A percentile compares a stretch with the other conserved stretches of the same genome.
Conservation (phyloP, 2,797 vertebrate species). For the Hoplostethus atlanticus region DNA sequence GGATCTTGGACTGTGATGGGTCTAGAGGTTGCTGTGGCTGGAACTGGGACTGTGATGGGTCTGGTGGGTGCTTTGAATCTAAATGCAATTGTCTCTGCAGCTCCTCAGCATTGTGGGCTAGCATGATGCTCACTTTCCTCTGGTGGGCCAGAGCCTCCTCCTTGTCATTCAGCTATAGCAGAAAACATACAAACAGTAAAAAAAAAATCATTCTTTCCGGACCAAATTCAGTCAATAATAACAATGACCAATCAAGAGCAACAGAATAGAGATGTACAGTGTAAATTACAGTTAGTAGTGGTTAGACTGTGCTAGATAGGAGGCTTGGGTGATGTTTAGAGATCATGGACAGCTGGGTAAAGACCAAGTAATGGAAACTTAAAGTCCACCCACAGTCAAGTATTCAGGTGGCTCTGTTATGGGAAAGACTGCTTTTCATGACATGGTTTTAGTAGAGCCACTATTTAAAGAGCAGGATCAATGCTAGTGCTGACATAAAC, state of each 20-base stretch:
- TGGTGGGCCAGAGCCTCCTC: constrained; percentile 95
- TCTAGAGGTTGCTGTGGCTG: background rate
- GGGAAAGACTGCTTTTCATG: too few species aligned
- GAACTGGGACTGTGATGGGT: background rate
- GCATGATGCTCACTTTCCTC: constrained; percentile 94
- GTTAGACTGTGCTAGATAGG: too few species aligned
- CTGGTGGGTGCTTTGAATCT: constrained; percentile 20
- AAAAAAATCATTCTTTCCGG: background rate
- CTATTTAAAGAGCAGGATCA: too few species aligned
- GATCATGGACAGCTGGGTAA: background rate
- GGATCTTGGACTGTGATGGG: constrained; percentile 15
- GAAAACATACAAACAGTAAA: constrained; percentile 26
- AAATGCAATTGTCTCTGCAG: constrained; percentile 75
- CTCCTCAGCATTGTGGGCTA: constrained; percentile 86
- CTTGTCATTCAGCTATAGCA: constrained; percentile 91
- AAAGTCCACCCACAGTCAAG: background rate
- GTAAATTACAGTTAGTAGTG: background rate
- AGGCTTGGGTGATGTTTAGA: background rate
- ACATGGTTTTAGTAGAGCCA: too few species aligned
- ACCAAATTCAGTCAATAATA: background rate
- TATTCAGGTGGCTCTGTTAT: too few species aligned
- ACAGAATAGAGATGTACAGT: background rate
- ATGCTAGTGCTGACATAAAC: too few species aligned
- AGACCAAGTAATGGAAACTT: background rate
- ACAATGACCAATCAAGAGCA: background rate